Percentiles rank a stretch among this genome's conserved stretches.
phyloP scores from a whole-genome alignment of 2,888 invertebrate genomes.

The Scaeva pyrastri region DNA sequence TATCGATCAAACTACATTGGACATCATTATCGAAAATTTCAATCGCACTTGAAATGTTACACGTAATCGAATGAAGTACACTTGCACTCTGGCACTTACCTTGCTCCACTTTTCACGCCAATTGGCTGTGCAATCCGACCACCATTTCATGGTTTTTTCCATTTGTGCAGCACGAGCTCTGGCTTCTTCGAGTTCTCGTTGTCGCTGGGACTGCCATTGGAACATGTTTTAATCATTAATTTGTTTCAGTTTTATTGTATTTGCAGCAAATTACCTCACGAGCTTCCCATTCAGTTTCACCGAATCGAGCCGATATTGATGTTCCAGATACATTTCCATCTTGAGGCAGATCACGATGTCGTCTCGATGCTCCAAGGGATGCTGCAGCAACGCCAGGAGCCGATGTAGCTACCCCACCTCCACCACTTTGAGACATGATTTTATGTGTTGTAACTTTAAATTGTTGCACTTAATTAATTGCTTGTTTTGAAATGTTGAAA shows the following conservation, averaged over 20 bases:
- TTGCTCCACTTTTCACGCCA: slow-evolving; percentile 99
- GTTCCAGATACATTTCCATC: slow-evolving; percentile 77
- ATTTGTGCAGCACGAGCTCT: slow-evolving; percentile 97
- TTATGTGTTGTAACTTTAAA: neutral
- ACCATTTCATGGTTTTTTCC: slow-evolving; percentile 99
- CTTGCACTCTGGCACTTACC: slow-evolving; percentile 82
- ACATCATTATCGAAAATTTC: slow-evolving; percentile 52
- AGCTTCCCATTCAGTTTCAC: slow-evolving; percentile 84
- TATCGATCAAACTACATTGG: slow-evolving; percentile 73
- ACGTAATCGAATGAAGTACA: neutral
- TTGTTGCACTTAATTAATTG: neutral
- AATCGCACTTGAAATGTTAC: slow-evolving; percentile 47
- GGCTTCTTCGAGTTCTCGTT: slow-evolving; percentile 95
- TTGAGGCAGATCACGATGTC: slow-evolving; percentile 77
- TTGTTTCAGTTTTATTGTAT: neutral
- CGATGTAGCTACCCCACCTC: slow-evolving; percentile 70
- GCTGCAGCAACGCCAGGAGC: slow-evolving; percentile 76
- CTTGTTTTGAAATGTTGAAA: neutral
- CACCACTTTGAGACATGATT: slow-evolving; percentile 78
- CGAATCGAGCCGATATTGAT: slow-evolving; percentile 80
- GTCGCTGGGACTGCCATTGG: slow-evolving; percentile 81
- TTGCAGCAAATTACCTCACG: slow-evolving; percentile 79
- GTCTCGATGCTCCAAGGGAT: slow-evolving; percentile 77
- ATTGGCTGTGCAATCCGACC: slow-evolving; percentile 98
- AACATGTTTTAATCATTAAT: slow-evolving; percentile 2